Evolutionary conservation across 2,797 vertebrate species (phyloP), one percentile per base, ranked within the genome.

Genomic region (Brachymystax lenok): DNA sequence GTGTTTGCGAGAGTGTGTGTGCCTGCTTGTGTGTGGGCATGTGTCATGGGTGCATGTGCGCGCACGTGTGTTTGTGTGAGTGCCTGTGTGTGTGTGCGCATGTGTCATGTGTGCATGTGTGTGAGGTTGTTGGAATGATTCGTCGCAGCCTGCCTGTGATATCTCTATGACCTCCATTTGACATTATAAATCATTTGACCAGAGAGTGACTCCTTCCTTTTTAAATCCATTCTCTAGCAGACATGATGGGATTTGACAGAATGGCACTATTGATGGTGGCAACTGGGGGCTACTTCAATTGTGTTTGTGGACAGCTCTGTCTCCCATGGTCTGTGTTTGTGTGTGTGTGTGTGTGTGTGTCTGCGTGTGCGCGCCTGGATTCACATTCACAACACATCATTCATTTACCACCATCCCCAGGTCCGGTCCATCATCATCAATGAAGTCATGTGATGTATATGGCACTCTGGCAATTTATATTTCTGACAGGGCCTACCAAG

Each of bases 341-440:
- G 40, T 46, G 40, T 12, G 40, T 46, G 40, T 46, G 2, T 46
- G 40, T 2, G 40, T 40, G 40, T 30, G 28, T 30, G 28, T 30
- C 1, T 30, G 28, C 2, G 28, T 30, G 28, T 3, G 40, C 2
- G 10, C 10, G 10, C 40, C 40, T 46, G 40, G 89, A 90, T 88
- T 92, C 91, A 88, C 83, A 89, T 86, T 89, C 89, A 91, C 88
- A 92, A 91, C 84, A 90, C 81, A 71, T 86, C 88, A 88, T 94
- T 92, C 88, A 93, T 92, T 93, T 90, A 84, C 78, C 84, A 46
- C 83, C 87, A 87, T 91, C 91, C 89, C 83, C 85, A 71, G 82
- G 86, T 88, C 87, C 82, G 81, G 52, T 80, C 84, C 87, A 89
- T 90, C 84, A 91, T 91, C 90, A 93, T 91, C 92, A 92, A 91